phyloP scores from a whole-genome alignment of 2,888 invertebrate genomes.

The Dicyrtomina minuta region DNA sequence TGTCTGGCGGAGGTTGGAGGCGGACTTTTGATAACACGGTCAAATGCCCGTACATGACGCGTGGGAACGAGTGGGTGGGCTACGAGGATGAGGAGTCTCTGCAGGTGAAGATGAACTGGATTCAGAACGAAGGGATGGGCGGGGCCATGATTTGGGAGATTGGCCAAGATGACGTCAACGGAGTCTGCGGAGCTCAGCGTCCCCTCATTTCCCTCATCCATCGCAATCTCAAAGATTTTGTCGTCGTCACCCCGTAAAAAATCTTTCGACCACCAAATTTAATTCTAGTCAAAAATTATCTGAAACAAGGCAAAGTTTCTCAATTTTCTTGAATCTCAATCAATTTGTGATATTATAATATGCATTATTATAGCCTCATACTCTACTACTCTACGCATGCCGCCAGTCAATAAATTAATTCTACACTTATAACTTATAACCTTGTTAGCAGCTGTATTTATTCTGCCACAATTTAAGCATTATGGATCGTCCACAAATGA shows the following conservation, averaged over 20 bases:
- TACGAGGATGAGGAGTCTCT: conserved; percentile 79
- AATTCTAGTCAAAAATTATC: too few species aligned
- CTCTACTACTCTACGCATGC: too few species aligned
- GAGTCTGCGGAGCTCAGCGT: conserved; percentile 75
- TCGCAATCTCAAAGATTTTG: conserved; percentile 67
- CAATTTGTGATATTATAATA: too few species aligned
- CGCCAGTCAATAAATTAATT: too few species aligned
- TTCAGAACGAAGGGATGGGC: conserved; percentile 75
- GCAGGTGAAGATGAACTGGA: conserved; percentile 85
- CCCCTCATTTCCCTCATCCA: conserved; percentile 71
- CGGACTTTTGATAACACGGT: conserved; percentile 80
- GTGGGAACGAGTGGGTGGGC: conserved; percentile 84
- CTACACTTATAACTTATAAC: too few species aligned
- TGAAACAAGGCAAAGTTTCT: too few species aligned
- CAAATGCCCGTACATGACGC: conserved; percentile 68
- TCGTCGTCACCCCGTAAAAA: conserved; percentile 57
- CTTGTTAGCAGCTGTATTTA: too few species aligned
- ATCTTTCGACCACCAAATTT: too few species aligned
- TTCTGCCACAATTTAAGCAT: too few species aligned
- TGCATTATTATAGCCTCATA: too few species aligned
- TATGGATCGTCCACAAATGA: too few species aligned
- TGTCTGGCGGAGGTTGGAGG: conserved; percentile 69
- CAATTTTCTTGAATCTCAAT: too few species aligned
- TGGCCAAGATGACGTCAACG: conserved; percentile 85
- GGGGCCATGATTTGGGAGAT: conserved; percentile 92